phyloP scores from a whole-genome alignment of 92 coral and sea anemone species.

The Zoanthus gigantus region DNA sequence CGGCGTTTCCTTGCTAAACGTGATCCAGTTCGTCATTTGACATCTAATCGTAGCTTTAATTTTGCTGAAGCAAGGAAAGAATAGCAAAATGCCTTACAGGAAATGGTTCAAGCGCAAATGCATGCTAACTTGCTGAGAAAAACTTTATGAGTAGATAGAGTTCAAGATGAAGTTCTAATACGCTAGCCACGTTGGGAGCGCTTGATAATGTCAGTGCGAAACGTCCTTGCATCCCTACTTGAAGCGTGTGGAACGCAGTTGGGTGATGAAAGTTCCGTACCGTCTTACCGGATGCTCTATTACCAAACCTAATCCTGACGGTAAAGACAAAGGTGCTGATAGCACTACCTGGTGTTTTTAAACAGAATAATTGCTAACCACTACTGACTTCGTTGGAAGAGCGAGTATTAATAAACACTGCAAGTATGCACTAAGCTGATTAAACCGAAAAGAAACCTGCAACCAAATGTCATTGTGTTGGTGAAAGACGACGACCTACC shows the following conservation, averaged over 20 bases:
- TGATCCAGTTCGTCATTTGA: constrained; percentile 46
- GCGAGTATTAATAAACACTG: neutral
- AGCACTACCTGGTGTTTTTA: constrained; percentile 66
- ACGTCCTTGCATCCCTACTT: constrained; percentile 46
- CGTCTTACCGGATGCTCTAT: constrained; percentile 37
- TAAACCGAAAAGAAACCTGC: neutral
- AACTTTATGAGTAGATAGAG: constrained; percentile 55
- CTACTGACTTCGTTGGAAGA: constrained; percentile 30
- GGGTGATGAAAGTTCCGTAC: constrained; percentile 55
- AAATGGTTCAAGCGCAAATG: constrained; percentile 43
- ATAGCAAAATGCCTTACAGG: constrained; percentile 35
- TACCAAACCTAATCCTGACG: constrained; percentile 57
- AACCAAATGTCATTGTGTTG: constrained; percentile 6
- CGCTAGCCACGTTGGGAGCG: constrained; percentile 66
- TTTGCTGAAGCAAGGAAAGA: constrained; percentile 59
- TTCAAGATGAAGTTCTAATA: constrained; percentile 60
- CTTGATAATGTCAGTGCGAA: constrained; percentile 52
- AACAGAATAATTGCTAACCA: constrained; percentile 38
- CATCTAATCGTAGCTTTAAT: constrained; percentile 56
- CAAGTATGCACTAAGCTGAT: neutral
- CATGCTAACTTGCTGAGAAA: constrained; percentile 40
- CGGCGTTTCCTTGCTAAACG: constrained; percentile 58
- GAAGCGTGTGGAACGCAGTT: constrained; percentile 46
- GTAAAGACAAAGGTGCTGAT: constrained; percentile 53
- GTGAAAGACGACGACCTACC: constrained; percentile 40